Evolutionary conservation across 2,888 invertebrate genomes (phyloP), one percentile per base, ranked within the genome.

Genomic region (Lepidocyrtinus sp.): DNA sequence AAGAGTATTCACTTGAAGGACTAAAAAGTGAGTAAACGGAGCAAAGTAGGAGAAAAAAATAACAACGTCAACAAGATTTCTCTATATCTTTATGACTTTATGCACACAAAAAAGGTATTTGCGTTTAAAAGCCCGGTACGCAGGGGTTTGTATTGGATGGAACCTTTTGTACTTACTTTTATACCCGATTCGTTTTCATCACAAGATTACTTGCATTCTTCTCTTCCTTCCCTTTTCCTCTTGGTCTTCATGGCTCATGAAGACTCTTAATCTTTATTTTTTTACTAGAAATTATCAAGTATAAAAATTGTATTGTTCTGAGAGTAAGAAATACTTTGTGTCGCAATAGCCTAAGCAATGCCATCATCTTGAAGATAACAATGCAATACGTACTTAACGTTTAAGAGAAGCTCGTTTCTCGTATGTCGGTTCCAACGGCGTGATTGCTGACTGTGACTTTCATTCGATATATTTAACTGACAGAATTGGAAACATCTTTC

Each of bases 391-490:
- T 55, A 55, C 9, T n/a, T 55, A n/a, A 67, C 25, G 50, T 46
- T 67, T 46, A 36, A 46, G 21, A 70, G 65, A 77, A n/a, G 17
- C n/a, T 55, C 21, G 21, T 68, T 61, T 69, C 69, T 70, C 75
- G 70, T 75, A 80, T 75, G 75, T 75, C 75, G 70, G 46, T 70
- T 80, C 80, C 80, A 70, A 75, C 80, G 69, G 80, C 61, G 75
- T 80, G 80, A 80, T 80, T 80, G 45, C 80, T 74, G 17, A 71
- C 69, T 70, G 59, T 22, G 19, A 19, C 65, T 50, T 61, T 15
- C 65, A 45, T 26, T 27, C 67, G 25, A 75, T 70, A 75, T 75
- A 72, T 69, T 62, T 69, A 69, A 69, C 80, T 80, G 80, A 74
- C 80, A 80, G 63, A 75, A 75, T 75, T 62, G 70, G 80, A 75